A percentile compares a stretch with the other conserved stretches of the same genome.
Evolutionary conservation across 2,888 invertebrate genomes (phyloP).

Genomic region (Sminthurinus aureus): DNA sequence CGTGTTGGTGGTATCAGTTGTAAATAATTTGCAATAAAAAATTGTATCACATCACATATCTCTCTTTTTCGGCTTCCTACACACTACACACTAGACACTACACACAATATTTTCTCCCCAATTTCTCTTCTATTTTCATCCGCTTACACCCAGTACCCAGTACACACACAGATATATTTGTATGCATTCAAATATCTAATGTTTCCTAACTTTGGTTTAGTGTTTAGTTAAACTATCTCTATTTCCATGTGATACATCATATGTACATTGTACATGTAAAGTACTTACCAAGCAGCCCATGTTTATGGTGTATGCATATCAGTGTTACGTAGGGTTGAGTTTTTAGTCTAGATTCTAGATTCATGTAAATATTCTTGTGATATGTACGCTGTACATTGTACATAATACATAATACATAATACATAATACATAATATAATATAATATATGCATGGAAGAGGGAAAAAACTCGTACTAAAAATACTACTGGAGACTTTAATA

Average conservation of each 20-base stretch:
- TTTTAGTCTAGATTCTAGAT: too few relatives aligned
- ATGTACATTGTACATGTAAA: too few relatives aligned
- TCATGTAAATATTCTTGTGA: too few relatives aligned
- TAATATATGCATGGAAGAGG: too few relatives aligned
- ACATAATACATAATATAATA: too few relatives aligned
- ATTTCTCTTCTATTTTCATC: neutral
- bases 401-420: too few relatives aligned
- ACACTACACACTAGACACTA: constrained; percentile 31
- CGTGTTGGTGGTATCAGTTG: constrained; percentile 48
- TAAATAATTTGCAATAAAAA: constrained; percentile 53
- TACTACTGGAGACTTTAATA: constrained; percentile 12
- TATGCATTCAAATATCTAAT: constrained; percentile 25
- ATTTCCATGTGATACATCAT: too few relatives aligned
- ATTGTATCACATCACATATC: constrained; percentile 45
- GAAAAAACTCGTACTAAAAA: neutral
- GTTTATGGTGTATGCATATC: too few relatives aligned
- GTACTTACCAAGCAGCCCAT: too few relatives aligned
- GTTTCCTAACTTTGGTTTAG: constrained; percentile 13
- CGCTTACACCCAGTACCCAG: neutral
- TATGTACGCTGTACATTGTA: too few relatives aligned
- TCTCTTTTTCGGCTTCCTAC: constrained; percentile 45
- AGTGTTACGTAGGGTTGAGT: too few relatives aligned
- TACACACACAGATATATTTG: neutral
- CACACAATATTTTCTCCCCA: constrained; percentile 14
- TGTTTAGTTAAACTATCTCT: too few relatives aligned